Evolutionary conservation across 53 echinoderm and acorn worm genomes (phyloP).

Genomic region (Holothuria scabra): DNA sequence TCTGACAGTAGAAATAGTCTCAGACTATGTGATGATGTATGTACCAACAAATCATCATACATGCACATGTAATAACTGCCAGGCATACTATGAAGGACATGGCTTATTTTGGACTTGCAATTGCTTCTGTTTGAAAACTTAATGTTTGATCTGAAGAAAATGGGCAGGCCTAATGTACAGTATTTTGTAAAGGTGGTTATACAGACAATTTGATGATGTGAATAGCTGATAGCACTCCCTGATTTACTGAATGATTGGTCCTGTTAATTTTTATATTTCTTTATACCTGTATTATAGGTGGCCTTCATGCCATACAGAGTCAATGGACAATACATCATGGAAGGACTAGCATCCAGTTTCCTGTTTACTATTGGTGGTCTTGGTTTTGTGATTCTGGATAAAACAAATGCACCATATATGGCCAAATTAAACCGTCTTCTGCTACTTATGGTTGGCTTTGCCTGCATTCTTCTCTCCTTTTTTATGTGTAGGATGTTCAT

Average conservation of each 20-base stretch:
- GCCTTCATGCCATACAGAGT: conserved; percentile 99
- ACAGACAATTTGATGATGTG: too few relatives aligned
- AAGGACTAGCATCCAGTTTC: conserved; percentile 95
- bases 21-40: too few relatives aligned
- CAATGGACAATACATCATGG: conserved; percentile 99
- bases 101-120: too few relatives aligned
- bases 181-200: too few relatives aligned
- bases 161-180: too few relatives aligned
- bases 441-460: conserved; percentile 90
- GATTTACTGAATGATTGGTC: too few relatives aligned
- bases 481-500: conserved; percentile 99
- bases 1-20: too few relatives aligned
- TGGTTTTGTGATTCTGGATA: conserved; percentile 95
- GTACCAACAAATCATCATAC: too few relatives aligned
- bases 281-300: conserved; percentile 71
- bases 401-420: conserved; percentile 84
- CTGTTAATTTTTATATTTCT: neutral
- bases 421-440: conserved; percentile 96
- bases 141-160: too few relatives aligned
- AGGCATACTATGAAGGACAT: too few relatives aligned
- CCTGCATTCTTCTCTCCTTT: conserved; percentile 88
- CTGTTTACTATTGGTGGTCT: conserved; percentile 96
- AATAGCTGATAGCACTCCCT: neutral
- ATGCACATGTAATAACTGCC: too few relatives aligned
- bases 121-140: too few relatives aligned